Percentiles rank a stretch among this genome's conserved stretches.
phyloP scores from a whole-genome alignment of 2,113 vertebrate genomes.

The Seriola dumerili region DNA sequence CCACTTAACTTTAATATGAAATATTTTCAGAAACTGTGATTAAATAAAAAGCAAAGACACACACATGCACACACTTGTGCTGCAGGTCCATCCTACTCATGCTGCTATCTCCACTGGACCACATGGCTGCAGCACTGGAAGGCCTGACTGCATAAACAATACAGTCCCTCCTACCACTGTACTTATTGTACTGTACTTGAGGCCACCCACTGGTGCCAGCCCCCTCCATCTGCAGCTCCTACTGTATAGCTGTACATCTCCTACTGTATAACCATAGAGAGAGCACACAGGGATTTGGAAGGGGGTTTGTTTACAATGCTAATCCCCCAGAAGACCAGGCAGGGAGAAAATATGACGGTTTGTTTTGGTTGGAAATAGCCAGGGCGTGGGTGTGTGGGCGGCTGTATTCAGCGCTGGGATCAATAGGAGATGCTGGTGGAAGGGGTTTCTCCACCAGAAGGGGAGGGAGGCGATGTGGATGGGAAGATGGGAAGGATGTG shows the following conservation, averaged over 20 bases:
- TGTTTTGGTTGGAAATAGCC: conserved; percentile 47
- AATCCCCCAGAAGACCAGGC: conserved; percentile 28
- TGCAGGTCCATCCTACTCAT: conserved; percentile 33
- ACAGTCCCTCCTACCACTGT: conserved; percentile 55
- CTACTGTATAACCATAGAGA: conserved; percentile 30
- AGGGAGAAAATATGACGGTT: conserved; percentile 25
- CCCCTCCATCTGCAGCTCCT: conserved; percentile 36
- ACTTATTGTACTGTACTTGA: conserved; percentile 51
- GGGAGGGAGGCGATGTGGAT: not conserved
- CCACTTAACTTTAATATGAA: not conserved
- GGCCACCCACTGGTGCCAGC: conserved; percentile 47
- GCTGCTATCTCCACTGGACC: conserved; percentile 45
- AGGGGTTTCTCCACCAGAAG: conserved; percentile 3
- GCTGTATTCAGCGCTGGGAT: conserved; percentile 56
- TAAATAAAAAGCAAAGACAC: not conserved
- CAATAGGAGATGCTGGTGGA: conserved; percentile 52
- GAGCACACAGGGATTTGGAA: not conserved
- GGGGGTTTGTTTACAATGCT: conserved; percentile 35
- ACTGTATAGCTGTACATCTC: conserved; percentile 14
- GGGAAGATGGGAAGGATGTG: not conserved
- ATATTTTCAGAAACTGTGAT: not conserved
- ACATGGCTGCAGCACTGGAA: conserved; percentile 36
- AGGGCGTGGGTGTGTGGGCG: conserved; percentile 42
- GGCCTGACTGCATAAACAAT: conserved; percentile 45
- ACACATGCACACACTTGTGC: not conserved